Percentiles rank a stretch among this genome's conserved stretches.
Conservation (phyloP, 2,113 vertebrate species). For the Coptodon bakossiorum region DNA sequence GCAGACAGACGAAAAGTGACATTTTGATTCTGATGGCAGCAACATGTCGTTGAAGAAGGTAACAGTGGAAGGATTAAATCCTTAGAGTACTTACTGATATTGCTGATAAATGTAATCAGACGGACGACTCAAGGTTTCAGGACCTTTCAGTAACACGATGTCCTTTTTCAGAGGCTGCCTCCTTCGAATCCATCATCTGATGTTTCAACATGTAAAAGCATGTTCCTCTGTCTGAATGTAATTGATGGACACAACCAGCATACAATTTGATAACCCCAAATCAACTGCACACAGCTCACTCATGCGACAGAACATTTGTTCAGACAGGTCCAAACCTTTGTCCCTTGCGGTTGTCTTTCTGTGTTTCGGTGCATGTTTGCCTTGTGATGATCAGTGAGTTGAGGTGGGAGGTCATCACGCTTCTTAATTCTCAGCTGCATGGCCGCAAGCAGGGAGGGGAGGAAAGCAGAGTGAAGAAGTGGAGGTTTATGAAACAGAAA, state of each 20-base stretch:
- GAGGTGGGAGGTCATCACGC: background rate
- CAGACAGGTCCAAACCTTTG: background rate
- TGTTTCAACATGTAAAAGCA: background rate
- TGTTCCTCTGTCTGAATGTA: background rate
- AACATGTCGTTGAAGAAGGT: background rate
- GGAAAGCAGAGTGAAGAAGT: background rate
- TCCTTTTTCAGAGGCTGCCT: background rate
- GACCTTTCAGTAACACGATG: background rate
- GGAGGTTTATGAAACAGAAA: constrained; percentile 9
- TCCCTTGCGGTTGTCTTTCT: background rate
- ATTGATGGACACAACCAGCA: background rate
- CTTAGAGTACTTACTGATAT: background rate
- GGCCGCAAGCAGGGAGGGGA: background rate
- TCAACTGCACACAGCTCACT: background rate
- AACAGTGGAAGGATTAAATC: background rate
- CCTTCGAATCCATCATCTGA: background rate
- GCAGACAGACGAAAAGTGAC: background rate
- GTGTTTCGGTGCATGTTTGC: background rate
- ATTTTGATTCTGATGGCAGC: background rate
- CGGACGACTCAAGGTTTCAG: background rate
- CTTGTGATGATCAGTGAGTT: constrained; percentile 3
- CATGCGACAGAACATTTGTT: background rate
- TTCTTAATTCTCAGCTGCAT: constrained; percentile 13
- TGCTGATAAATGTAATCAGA: background rate
- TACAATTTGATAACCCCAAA: background rate